phyloP scores from a whole-genome alignment of 2,113 vertebrate genomes.

The Parotia lawesii region DNA sequence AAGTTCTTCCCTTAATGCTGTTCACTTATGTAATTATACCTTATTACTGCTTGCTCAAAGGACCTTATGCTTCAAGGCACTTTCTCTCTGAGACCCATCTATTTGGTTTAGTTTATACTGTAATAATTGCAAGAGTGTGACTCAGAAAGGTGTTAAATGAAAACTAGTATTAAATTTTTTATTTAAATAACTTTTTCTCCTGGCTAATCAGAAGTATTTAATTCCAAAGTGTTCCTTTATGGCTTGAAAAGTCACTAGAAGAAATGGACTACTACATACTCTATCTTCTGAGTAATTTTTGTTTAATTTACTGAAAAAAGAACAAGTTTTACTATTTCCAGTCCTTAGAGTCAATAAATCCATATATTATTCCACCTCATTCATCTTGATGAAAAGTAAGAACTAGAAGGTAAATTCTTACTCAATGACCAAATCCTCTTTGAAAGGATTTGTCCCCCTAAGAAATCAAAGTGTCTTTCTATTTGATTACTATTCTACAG shows the following conservation, averaged over 20 bases:
- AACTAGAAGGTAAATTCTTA: constrained; percentile 2
- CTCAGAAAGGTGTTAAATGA: neutral
- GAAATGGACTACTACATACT: neutral
- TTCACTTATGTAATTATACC: neutral
- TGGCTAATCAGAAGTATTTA: neutral
- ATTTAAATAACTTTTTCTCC: neutral
- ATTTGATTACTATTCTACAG: neutral
- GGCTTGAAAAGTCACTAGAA: neutral
- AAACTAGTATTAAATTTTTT: neutral
- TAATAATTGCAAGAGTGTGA: neutral
- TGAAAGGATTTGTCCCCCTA: neutral
- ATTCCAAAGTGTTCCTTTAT: neutral
- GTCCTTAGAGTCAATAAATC: constrained; percentile 14
- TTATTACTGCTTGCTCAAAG: neutral
- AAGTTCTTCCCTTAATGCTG: neutral
- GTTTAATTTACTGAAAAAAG: constrained; percentile 28
- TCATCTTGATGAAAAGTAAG: constrained; percentile 30
- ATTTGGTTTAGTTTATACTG: neutral
- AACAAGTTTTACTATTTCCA: neutral
- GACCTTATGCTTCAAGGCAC: neutral
- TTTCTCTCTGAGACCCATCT: neutral
- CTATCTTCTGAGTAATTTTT: neutral
- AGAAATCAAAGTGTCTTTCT: neutral
- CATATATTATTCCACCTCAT: neutral
- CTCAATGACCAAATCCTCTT: neutral